Base-by-base conservation (phyloP, 1,140 invertebrate genomes). In the Drosophila kurseongensis region DNA sequence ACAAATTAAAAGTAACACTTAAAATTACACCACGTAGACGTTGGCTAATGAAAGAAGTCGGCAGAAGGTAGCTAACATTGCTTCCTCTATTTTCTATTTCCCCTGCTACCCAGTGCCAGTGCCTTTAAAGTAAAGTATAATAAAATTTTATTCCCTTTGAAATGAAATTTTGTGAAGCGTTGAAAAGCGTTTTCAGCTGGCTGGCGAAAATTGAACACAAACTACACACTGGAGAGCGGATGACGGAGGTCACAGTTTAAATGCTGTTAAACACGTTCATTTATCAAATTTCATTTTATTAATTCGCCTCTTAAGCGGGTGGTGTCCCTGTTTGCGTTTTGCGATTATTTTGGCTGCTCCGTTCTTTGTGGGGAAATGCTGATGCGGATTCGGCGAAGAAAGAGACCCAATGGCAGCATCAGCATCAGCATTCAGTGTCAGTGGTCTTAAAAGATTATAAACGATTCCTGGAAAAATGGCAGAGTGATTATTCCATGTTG, bases 1-100 rank as follows among this genome's bases (percentile, higher is more conserved):
- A 88, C 71, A 83, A 86, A 86, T 86, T 88, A 88, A 86, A 88
- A 86, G 75, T 83, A 89, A 88, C 83, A 86, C 83, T 89, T 83
- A 88, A 86, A 88, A 88, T 83, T 86, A 88, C 79, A 83, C 75
- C 83, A 86, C 83, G 83, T 86, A 79, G 65, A 48, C 65, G 65
- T 50, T 73, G 83, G 83, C 82, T 88, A 86, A 88, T 88, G 82
- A 83, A 83, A 66, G 79, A 63, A 76, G 52, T 40, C 47, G 75
- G 65, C 35, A 58, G 40, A 56, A n/a, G 56, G 32, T 44, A 14
- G 36, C 52, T 16, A 48, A 41, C 9, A 51, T 32, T 32, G 4
- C 48, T 51, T n/a, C 18, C 32, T 16, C n/a, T 12, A 4, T 9
- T 40, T 16, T 13, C 36, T 42, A 14, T 42, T 55, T 40, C 18